phyloP scores from a whole-genome alignment of 2,797 vertebrate genomes.

The Okamejei kenojei region DNA sequence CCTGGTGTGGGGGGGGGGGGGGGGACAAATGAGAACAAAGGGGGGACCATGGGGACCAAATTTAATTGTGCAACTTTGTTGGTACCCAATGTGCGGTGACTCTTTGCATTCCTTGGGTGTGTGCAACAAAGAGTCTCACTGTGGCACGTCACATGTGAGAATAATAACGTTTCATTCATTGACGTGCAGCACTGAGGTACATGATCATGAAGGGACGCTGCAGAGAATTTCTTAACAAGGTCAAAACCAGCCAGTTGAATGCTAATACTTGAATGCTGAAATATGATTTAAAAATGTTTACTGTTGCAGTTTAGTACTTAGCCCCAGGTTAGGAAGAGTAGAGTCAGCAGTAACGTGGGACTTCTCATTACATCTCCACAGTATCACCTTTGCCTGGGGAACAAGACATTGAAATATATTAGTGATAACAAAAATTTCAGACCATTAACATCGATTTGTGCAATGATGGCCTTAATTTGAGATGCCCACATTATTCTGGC shows the following conservation, averaged over 20 bases:
- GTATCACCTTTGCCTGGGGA: not conserved
- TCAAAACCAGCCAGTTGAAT: not conserved
- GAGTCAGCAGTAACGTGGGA: not conserved
- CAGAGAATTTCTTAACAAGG: not conserved
- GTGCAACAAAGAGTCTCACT: too few relatives aligned
- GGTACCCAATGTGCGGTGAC: too few relatives aligned
- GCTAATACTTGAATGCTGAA: not conserved
- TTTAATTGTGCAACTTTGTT: too few relatives aligned
- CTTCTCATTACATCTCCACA: not conserved
- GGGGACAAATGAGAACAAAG: too few relatives aligned
- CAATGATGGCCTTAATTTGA: not conserved
- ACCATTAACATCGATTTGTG: not conserved
- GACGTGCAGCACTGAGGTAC: not conserved
- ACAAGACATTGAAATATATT: not conserved
- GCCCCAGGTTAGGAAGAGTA: not conserved
- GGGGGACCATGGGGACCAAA: too few relatives aligned
- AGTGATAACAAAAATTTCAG: not conserved
- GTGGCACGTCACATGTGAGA: too few relatives aligned
- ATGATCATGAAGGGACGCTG: not conserved
- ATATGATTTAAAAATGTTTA: not conserved
- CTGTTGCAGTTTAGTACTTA: not conserved
- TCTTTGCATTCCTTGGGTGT: too few relatives aligned
- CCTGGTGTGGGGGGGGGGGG: too few relatives aligned
- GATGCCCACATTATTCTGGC: not conserved
- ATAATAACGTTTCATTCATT: not conserved